Evolutionary conservation across 2,888 invertebrate species (phyloP), one percentile per base, ranked within the genome.

Genomic region (Smittia aterrima): DNA sequence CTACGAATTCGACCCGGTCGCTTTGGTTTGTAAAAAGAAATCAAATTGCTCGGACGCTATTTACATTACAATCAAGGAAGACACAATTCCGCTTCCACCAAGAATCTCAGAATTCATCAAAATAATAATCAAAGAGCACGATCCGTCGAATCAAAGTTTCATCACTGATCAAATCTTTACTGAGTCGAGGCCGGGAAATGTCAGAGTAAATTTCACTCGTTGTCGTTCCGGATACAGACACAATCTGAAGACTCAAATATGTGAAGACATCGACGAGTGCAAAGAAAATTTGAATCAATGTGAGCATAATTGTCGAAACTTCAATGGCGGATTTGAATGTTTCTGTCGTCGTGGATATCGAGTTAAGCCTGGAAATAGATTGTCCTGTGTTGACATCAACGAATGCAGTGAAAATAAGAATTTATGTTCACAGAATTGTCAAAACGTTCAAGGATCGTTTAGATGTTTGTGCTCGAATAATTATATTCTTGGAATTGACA

Each of bases 341-440:
- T 9, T 6, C 4, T 32, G 32, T 32, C 32, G 32, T 3, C 32
- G 9, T 6, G 32, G 32, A 9, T 32, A 32, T 32, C 3, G 9
- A 32, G 32, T 32, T 32, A 9, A 32, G 3, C 32, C 32, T 32
- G 4, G 32, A 9, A 32, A 32, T 3, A 3, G 3, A 6, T 32
- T 9, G 9, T 32, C 32, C 9, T 64, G 6, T 27, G 27, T 16
- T 2, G 64, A 64, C 13, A 64, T 64, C 18, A 25, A 64, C 27
- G 64, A 64, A 6, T 64, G 64, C 7, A 3, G 32, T 6, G 16
- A 64, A 18, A 27, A 25, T 54, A 9, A 11, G 22, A 58, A 27
- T 64, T 13, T n/a, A n/a, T 64, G 64, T 16, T 64, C 64, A 32
- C 64, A 64, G 22, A 1, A 1, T 64, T 64, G 64, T 64, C n/a